phyloP scores from a whole-genome alignment of 1,140 invertebrate genomes.

The Calephelis nemesis region DNA sequence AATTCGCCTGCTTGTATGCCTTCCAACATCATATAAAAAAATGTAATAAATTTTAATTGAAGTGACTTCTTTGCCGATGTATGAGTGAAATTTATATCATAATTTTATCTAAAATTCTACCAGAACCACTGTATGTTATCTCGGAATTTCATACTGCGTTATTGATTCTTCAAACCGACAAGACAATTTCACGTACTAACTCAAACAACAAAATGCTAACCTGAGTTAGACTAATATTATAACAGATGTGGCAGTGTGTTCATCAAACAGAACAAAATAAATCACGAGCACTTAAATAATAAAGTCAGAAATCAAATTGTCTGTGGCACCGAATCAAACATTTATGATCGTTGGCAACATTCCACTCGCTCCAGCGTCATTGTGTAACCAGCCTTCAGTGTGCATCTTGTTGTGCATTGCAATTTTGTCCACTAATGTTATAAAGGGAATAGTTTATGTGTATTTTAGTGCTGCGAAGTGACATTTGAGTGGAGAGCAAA shows the following conservation, averaged over 20 bases:
- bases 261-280: slow-evolving; percentile 25
- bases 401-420: slow-evolving; percentile 22
- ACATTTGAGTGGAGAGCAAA: neutral
- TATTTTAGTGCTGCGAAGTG: slow-evolving; percentile 12
- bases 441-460: slow-evolving; percentile 16
- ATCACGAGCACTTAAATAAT: slow-evolving; percentile 39
- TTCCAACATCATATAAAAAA: too few species aligned
- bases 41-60: too few species aligned
- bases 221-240: too few species aligned
- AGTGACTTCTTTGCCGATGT: too few species aligned
- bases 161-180: neutral
- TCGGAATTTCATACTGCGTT: too few species aligned
- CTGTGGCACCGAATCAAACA: slow-evolving; percentile 54
- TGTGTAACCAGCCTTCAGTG: slow-evolving; percentile 19
- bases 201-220: too few species aligned
- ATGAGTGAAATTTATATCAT: too few species aligned
- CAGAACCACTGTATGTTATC: too few species aligned
- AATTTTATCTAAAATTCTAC: too few species aligned
- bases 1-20: too few species aligned
- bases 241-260: neutral
- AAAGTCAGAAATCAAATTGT: slow-evolving; percentile 52
- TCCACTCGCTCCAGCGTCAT: slow-evolving; percentile 41
- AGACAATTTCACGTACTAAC: too few species aligned
- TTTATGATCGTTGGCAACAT: slow-evolving; percentile 60
- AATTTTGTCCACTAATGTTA: slow-evolving; percentile 23